Base-by-base conservation (phyloP, 2,113 vertebrate species). In the Calidris pugnax region DNA sequence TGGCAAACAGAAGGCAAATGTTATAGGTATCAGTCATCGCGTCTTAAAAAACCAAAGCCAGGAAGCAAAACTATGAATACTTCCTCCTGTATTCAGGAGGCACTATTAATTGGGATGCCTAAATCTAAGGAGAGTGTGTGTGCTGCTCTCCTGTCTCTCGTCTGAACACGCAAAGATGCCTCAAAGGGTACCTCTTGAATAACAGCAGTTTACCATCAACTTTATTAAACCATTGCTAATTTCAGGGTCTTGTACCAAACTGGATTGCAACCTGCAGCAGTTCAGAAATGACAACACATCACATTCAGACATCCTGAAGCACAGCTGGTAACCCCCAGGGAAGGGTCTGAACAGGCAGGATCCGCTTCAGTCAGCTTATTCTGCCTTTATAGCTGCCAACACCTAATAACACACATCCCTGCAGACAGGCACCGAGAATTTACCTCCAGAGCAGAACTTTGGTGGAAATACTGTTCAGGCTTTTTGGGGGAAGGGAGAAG, bases 321-420 rank as follows among this genome's bases (percentile, higher is more conserved):
- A 1, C 1, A n/a, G 63, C 35, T 62, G 68, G 28, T 30, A 94
- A 59, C 56, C 87, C 4, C 6, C 56, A 66, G 75, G 88, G 62
- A 85, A 90, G 39, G 21, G 27, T 82, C 71, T 90, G 57, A 93
- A 76, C 30, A 72, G 55, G 35, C 43, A 91, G 62, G 33, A 90
- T 88, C 75, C 90, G 90, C 88, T 43, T 76, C 67, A 45, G 71
- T 92, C 90, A 94, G 94, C 90, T 93, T 51, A 5, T 92, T 78
- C 74, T 85, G 69, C 37, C 28, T 24, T 41, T 59, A 37, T 8
- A 41, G 57, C 85, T 93, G 79, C 37, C 59, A 90, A 19, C 41
- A n/a, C 39, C 27, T 85, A 47, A 80, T 26, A 74, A 87, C 2
- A 16, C 15, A 37, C 48, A 75, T 72, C 27, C 37, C 32, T 33